phyloP scores from a whole-genome alignment of 2,888 invertebrate genomes.

The Oligia strigilis region DNA sequence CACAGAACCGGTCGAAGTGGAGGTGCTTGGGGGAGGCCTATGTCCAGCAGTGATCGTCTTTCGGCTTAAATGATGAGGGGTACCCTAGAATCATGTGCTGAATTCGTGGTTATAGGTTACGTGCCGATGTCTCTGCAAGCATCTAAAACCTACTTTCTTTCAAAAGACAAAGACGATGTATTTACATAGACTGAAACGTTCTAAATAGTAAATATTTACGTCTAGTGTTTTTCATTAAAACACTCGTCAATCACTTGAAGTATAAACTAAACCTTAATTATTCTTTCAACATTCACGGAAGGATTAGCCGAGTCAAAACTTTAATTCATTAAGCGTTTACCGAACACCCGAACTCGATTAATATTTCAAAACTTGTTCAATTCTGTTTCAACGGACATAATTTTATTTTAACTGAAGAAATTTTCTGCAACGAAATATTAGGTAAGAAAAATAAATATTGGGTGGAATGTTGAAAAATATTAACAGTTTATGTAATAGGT shows the following conservation, averaged over 20 bases:
- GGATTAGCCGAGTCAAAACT: conserved; percentile 26
- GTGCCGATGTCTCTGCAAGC: background rate
- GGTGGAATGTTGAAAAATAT: background rate
- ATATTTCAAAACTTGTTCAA: conserved; percentile 51
- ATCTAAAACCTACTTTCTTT: background rate
- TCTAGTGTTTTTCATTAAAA: background rate
- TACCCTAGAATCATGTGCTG: background rate
- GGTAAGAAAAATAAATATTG: background rate
- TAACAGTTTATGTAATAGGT: background rate
- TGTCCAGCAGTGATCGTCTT: no score
- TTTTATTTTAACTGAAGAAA: conserved; percentile 15
- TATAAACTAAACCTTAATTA: background rate
- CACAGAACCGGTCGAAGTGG: no score
- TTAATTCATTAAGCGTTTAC: conserved; percentile 32
- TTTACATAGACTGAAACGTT: background rate
- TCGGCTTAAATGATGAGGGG: no score
- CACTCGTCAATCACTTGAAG: background rate
- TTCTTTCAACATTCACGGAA: conserved; percentile 6
- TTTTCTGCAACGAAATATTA: conserved; percentile 9
- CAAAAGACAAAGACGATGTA: background rate
- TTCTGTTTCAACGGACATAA: conserved; percentile 42
- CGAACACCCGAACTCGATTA: conserved; percentile 49
- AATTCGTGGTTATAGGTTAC: background rate
- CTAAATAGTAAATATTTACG: background rate
- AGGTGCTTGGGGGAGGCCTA: no score